Base-by-base conservation (phyloP, 2,797 vertebrate genomes). In the Percopsis omiscomaycus region DNA sequence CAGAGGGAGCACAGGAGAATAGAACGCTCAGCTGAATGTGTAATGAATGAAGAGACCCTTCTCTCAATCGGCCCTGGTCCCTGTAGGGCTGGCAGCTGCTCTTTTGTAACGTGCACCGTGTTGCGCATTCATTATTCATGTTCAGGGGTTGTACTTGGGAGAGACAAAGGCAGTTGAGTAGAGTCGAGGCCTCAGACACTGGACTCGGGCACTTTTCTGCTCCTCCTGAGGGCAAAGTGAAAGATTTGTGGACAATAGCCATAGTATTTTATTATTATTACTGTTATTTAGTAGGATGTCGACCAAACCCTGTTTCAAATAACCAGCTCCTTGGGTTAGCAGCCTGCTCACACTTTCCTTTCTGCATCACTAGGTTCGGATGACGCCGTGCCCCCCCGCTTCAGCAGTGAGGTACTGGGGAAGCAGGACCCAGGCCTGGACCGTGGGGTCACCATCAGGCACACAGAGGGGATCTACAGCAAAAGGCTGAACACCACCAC, bases 401-500 rank as follows among this genome's bases (percentile, higher is more conserved):
- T 94, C 80, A 89, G 83, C 27, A 76, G 71, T 1, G 88, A 89
- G 0, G 55, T 85, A 12, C 88, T 90, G 59, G 89, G 84, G 3
- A 71, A 68, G 5, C 69, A 84, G 68, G 79, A 83, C 29, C 74
- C 81, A 4, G 73, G 73, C n/a, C 12, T 84, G 52, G 70, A 85
- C 45, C 87, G 71, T 0, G 64, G 64, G 1, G 51, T 75, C 14
- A 51, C 75, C 68, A 75, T 86, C 68, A 79, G 77, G 66, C 91
- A 93, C 62, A 53, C 77, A 28, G 93, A 94, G 66, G 88, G 92
- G 1, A 85, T 81, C 81, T 92, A 82, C 80, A 90, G 88, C 58
- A 94, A 92, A 84, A 92, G 79, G 75, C 8, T 61, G 42, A 77
- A 64, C n/a, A 73, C 75, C 0, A 5, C 56, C 5, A 2, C 16